These are phyloP conservation scores for Tetrax tetrax DNA, from an alignment of 2,113 vertebrate genomes.

Conservation along the genomic window DNA sequence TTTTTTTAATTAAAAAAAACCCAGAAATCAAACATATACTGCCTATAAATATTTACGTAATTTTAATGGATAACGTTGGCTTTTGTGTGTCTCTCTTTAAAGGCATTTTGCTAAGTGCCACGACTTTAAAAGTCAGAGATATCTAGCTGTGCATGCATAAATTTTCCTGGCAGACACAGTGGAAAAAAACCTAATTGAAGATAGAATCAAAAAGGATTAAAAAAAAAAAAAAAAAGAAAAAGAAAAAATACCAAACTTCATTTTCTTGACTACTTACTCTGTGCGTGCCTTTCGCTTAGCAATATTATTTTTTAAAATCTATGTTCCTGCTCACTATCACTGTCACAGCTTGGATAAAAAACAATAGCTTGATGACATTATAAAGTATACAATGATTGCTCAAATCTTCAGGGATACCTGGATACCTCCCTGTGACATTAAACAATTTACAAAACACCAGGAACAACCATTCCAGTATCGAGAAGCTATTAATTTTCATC, in stretches of 20 bases:
- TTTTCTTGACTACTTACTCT: slow-evolving; percentile 2
- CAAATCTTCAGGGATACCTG: not conserved
- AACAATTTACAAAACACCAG: slow-evolving; percentile 25
- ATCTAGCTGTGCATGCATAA: slow-evolving; percentile 42
- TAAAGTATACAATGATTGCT: not conserved
- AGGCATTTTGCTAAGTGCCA: slow-evolving; percentile 40
- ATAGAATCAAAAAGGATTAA: not conserved
- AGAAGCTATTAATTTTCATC: slow-evolving; percentile 37
- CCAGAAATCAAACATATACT: slow-evolving; percentile 25
- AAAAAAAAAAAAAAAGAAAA: not conserved
- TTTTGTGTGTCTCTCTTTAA: slow-evolving; percentile 46
- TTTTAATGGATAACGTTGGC: slow-evolving; percentile 25
- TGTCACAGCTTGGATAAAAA: not conserved
- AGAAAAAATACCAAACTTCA: not conserved
- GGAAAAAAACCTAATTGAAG: slow-evolving; percentile 14
- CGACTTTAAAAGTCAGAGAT: slow-evolving; percentile 40
- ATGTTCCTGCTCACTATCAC: not conserved
- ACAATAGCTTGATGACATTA: not conserved
- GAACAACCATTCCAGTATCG: not conserved
- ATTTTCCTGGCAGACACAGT: slow-evolving; percentile 48
- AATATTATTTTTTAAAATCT: not conserved
- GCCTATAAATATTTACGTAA: slow-evolving; percentile 48
- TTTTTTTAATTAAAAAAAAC: not conserved
- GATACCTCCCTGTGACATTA: not conserved
- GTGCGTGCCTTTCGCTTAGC: not conserved